Evolutionary conservation across 2,113 vertebrate genomes (phyloP).

Genomic region (Leptobrachium leishanense): DNA sequence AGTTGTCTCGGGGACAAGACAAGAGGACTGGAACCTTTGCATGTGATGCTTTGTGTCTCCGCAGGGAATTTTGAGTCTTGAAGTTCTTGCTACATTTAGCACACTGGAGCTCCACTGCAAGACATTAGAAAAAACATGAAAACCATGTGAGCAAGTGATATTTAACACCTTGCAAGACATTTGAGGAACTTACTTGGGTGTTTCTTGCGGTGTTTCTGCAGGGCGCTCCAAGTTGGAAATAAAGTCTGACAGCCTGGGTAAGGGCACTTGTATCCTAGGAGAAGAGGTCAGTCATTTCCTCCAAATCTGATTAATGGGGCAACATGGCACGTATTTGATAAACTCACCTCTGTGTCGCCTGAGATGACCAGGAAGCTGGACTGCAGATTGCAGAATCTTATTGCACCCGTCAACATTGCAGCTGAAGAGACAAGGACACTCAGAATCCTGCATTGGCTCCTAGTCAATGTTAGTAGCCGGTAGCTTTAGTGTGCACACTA

Average conservation of each 20-base stretch:
- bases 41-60: constrained; percentile 67
- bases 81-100: constrained; percentile 66
- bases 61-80: constrained; percentile 54
- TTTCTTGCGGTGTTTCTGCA: constrained; percentile 63
- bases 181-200: constrained; percentile 61
- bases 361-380: constrained; percentile 65
- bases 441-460: no score
- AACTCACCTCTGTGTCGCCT: constrained; percentile 69
- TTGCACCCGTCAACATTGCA: constrained; percentile 64
- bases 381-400: constrained; percentile 58
- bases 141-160: no score
- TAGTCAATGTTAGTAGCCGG: no score
- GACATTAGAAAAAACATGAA: no score
- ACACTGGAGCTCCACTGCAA: constrained; percentile 54
- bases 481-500: no score
- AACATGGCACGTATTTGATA: no score
- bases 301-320: background rate
- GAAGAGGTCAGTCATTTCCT: background rate
- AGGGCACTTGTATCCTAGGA: constrained; percentile 70
- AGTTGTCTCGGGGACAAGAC: constrained; percentile 67
- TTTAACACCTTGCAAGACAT: no score
- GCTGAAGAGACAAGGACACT: constrained; percentile 50
- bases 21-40: constrained; percentile 62
- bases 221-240: constrained; percentile 64
- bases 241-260: constrained; percentile 57